Evolutionary conservation across 2,113 vertebrate species (phyloP), one percentile per base, ranked within the genome.

Genomic region (Apodemus speciosus): DNA sequence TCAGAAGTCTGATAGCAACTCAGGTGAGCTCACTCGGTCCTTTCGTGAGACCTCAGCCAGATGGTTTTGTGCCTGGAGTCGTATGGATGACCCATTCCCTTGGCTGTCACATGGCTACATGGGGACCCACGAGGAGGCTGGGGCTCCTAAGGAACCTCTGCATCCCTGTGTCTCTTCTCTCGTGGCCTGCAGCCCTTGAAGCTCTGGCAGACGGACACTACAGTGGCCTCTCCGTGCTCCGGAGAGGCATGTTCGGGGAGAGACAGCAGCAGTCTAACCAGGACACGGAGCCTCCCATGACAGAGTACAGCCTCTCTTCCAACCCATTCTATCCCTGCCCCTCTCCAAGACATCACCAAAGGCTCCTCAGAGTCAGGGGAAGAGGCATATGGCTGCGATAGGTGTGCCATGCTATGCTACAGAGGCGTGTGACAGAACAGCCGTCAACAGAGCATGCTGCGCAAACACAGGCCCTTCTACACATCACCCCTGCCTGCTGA

Each of bases 401-500:
- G 16, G 2, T 7, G 10, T 35, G 6, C 2, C 13, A 8, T 51
- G 53, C 68, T 79, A 53, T 27, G 2, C 6, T 18, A 62, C 62
- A 14, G 14, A 60, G 51, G 7, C 2, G 5, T 27, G 35, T 60
- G 58, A 6, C 2, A 2, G 40, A 13, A 3, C 8, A 51, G 53
- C 83, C 43, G 0, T 8, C 0, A 20, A 18, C 9, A 9, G 53
- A 30, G 18, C 18, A 43, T 4, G 62, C 20, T 4, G 0, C 7
- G 2, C 0, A 2, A 27, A 4, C 49, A 1, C 3, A 1, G 16
- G 5, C 30, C 3, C 43, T 13, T 9, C 20, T 0, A 3, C 14
- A n/a, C 51, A 4, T 23, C 32, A 1, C 27, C 3, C 3, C 0
- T 18, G 2, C 53, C 85, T 5, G 9, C 7, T 23, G 11, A 30